Base-by-base conservation (phyloP, 2,113 vertebrate genomes). In the Pelvicachromis taeniatus region DNA sequence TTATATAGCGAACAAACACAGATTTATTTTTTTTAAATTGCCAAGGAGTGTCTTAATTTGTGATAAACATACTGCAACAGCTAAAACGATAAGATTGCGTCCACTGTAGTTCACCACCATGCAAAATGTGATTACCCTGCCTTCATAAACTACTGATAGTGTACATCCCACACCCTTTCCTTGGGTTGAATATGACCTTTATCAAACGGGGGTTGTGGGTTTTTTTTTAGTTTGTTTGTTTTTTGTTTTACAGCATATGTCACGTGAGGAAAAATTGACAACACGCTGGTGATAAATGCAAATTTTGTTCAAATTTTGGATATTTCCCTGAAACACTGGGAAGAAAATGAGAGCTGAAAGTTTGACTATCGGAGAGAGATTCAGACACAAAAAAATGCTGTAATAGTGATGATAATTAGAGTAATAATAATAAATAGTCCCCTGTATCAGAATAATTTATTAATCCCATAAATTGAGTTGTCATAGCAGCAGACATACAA, bases 11-110 rank as follows among this genome's bases (percentile, higher is more conserved):
- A 40, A 45, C 10, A 50, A 83, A 81, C 33, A 42, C 2, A 42
- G 55, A 50, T 68, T 11, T 11, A 3, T 1, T 45, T 13, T 45
- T 9, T 45, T 68, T 58, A 4, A 3, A 85, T 85, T 52, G 23
- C 59, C 65, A 84, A 68, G 88, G 83, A 78, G 89, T 90, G 89
- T 58, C 65, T 54, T 5, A 50, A 50, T 81, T 52, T 14, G 23
- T 38, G 21, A 75, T 86, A 52, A 79, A 82, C 9, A 1, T 10
- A 40, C 7, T 23, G 4, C 17, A 11, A 7, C 16, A 33, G 11
- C 14, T 29, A 21, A 29, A 50, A 11, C 50, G 68, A 75, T 75
- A 50, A 75, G 68, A 19, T 50, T 48, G 11, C 3, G 3, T 70
- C 8, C 40, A 7, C 9, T 17, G 3, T 48, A 48, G 40, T 48